Conservation (phyloP, 92 coral and sea anemone species). For the Actinernus sp. region DNA sequence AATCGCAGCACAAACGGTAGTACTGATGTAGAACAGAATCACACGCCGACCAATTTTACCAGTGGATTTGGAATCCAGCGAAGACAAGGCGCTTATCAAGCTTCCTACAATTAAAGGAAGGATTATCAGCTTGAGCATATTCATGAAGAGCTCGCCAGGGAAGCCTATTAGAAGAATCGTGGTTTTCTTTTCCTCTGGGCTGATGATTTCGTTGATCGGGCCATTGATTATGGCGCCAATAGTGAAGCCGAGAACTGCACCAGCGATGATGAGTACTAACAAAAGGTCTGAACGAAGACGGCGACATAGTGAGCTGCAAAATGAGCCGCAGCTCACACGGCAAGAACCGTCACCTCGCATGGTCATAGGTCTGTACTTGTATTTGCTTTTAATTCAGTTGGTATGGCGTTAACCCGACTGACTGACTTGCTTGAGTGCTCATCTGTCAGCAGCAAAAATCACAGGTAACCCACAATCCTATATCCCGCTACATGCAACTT, state of each 20-base stretch:
- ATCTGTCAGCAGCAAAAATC: too few species aligned
- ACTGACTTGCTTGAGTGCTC: too few species aligned
- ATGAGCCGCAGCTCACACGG: not conserved
- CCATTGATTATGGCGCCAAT: slow-evolving; percentile 75
- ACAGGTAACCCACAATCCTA: too few species aligned
- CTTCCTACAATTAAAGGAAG: slow-evolving; percentile 89
- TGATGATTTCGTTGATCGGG: slow-evolving; percentile 62
- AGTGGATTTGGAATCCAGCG: slow-evolving; percentile 83
- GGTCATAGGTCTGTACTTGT: too few species aligned
- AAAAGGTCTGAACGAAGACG: slow-evolving; percentile 31
- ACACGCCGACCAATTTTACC: slow-evolving; percentile 92
- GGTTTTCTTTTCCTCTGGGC: slow-evolving; percentile 75
- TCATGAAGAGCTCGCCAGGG: slow-evolving; percentile 90
- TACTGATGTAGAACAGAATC: slow-evolving; percentile 74
- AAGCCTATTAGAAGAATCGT: slow-evolving; percentile 77
- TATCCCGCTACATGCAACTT: too few species aligned
- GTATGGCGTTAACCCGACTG: too few species aligned
- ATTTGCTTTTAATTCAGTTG: too few species aligned
- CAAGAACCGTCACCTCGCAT: too few species aligned
- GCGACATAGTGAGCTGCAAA: not conserved
- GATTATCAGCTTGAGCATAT: slow-evolving; percentile 86
- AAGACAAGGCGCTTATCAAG: slow-evolving; percentile 83
- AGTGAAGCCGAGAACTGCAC: slow-evolving; percentile 80
- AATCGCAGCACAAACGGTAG: slow-evolving; percentile 80
- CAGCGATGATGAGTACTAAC: slow-evolving; percentile 69